phyloP scores from a whole-genome alignment of 1,140 invertebrate genomes.

The Drosophila rufa region DNA sequence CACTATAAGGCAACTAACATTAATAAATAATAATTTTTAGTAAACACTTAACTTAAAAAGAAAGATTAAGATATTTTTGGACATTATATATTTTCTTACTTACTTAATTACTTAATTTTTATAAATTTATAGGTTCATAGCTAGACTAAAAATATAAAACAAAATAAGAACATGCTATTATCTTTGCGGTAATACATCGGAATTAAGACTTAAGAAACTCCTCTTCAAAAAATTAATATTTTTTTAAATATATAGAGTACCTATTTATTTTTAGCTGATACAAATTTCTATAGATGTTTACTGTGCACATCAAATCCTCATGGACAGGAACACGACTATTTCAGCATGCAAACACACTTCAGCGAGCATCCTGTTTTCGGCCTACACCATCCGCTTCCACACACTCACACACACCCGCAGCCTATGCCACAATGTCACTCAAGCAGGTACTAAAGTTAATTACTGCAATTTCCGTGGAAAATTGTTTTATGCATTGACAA shows the following conservation, averaged over 20 bases:
- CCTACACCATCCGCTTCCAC: conserved; percentile 7
- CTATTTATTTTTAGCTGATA: neutral
- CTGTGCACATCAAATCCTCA: conserved; percentile 12
- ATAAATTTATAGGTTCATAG: too few relatives aligned
- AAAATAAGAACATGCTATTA: too few relatives aligned
- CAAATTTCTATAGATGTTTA: neutral
- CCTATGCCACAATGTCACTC: conserved; percentile 69
- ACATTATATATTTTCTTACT: too few relatives aligned
- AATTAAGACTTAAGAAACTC: too few relatives aligned
- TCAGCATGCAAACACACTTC: conserved; percentile 26
- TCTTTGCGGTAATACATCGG: too few relatives aligned
- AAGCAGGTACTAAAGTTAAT: conserved; percentile 83
- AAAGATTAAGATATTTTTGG: too few relatives aligned
- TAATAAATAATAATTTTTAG: too few relatives aligned
- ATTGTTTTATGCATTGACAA: conserved; percentile 81
- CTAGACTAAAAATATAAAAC: too few relatives aligned
- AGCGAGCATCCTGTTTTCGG: conserved; percentile 40
- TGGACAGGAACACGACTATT: conserved; percentile 12
- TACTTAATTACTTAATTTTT: too few relatives aligned
- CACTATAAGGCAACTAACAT: too few relatives aligned
- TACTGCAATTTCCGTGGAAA: conserved; percentile 81
- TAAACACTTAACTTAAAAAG: too few relatives aligned
- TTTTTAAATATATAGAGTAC: neutral
- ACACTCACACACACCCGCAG: conserved; percentile 10
- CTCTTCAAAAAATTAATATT: neutral